Conservation (phyloP, 1,140 invertebrate genomes). For the Solen grandis region DNA sequence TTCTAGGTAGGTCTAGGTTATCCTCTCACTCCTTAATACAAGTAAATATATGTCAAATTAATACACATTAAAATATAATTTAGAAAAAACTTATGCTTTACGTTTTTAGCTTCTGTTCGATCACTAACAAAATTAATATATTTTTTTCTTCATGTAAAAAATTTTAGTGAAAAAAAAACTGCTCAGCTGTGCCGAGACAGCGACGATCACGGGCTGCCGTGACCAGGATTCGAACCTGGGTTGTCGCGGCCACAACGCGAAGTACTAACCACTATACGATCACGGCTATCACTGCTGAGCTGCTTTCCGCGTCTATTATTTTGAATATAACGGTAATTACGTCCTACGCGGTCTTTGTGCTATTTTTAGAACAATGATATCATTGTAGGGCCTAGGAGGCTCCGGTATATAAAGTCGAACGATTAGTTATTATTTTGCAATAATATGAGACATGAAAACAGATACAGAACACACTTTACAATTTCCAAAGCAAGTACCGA, state of each 20-base stretch:
- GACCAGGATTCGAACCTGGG: constrained; percentile 97
- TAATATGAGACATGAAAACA: no score
- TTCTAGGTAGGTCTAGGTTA: not conserved
- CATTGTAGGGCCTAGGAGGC: not conserved
- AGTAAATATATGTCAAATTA: not conserved
- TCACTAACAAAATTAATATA: not conserved
- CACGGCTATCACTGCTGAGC: no score
- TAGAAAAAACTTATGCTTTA: not conserved
- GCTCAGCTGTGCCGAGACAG: no score
- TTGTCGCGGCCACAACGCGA: constrained; percentile 96
- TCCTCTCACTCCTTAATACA: not conserved
- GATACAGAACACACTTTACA: no score
- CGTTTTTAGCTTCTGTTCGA: not conserved
- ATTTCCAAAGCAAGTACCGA: no score
- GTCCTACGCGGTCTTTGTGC: constrained; percentile 12
- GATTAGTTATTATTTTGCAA: no score
- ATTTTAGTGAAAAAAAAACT: not conserved
- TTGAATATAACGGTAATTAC: no score
- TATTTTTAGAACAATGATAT: not conserved
- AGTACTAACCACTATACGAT: constrained; percentile 96
- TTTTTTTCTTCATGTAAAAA: no score
- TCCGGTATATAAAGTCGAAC: no score
- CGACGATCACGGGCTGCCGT: constrained; percentile 86
- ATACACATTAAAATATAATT: not conserved
- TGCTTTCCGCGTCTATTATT: no score